A percentile compares a stretch with the other conserved stretches of the same genome.
Conservation (phyloP, 2,113 vertebrate genomes). For the Chaetodon trifascialis region DNA sequence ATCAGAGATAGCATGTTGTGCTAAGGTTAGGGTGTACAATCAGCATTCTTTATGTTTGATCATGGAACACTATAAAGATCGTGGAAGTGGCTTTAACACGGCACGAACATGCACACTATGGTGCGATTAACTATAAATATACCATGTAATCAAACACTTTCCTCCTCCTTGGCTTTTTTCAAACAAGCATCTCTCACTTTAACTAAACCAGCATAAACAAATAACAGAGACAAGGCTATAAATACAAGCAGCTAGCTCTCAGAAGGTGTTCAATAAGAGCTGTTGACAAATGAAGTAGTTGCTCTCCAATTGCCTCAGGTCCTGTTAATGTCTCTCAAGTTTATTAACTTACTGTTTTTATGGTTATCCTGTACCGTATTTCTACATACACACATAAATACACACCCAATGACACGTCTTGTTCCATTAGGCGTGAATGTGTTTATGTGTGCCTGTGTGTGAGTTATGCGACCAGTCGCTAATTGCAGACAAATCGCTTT, state of each 20-base stretch:
- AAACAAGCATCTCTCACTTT: background rate
- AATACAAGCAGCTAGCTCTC: constrained; percentile 71
- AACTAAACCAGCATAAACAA: constrained; percentile 66
- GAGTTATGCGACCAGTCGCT: constrained; percentile 82
- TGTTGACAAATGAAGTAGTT: constrained; percentile 78
- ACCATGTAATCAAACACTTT: background rate
- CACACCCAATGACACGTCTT: constrained; percentile 64
- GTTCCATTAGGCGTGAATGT: constrained; percentile 69
- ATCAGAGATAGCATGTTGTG: background rate
- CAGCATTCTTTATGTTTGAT: background rate
- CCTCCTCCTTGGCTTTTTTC: constrained; percentile 19
- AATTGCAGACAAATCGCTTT: constrained; percentile 89
- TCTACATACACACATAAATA: constrained; percentile 55
- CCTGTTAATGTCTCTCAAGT: constrained; percentile 77
- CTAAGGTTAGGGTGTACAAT: background rate
- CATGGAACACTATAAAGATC: constrained; percentile 1
- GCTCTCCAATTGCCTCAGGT: constrained; percentile 70
- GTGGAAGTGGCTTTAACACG: background rate
- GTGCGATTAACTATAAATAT: background rate
- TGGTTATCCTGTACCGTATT: constrained; percentile 62
- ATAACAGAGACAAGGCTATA: constrained; percentile 67
- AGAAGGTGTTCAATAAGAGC: constrained; percentile 75
- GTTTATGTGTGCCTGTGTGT: constrained; percentile 74
- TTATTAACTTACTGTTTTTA: constrained; percentile 83
- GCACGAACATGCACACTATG: background rate